Base-by-base conservation (phyloP, 1,140 invertebrate genomes). In the Fopius arisanus region DNA sequence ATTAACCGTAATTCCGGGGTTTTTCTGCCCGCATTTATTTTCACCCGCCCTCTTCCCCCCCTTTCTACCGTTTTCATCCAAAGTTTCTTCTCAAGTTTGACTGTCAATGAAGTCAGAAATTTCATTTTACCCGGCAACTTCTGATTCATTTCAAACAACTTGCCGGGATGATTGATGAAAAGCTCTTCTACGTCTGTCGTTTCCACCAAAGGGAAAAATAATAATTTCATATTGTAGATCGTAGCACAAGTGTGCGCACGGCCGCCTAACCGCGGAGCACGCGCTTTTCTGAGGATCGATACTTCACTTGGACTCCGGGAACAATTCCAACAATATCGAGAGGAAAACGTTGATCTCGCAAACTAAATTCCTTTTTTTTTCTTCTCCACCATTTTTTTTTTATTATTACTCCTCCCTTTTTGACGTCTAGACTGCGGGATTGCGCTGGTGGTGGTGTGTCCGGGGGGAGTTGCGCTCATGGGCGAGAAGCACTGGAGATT, bases 271-370 rank as follows among this genome's bases (percentile, higher is more conserved):
- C 54, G 54, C 54, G 54, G 54, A 59, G 54, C 54, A 59, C 54
- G 54, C 54, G 54, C 54, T 59, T 59, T 10, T 59, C 54, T 23
- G 54, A 59, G 54, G 54, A 59, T 59, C 54, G 54, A 59, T 59
- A 59, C 54, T 59, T 23, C 23, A 59, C 54, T 59, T 26, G 54
- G 54, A 59, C 54, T 28, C 23, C n/a, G n/a, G 23, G 54, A 59
- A 59, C 54, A 26, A 59, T 59, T 59, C 54, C 54, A 59, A 59
- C 54, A 59, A 59, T 59, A 59, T 59, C 23, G 54, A 59, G 54
- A 59, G 54, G 19, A 59, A 59, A 59, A 59, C 54, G 23, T 23
- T 59, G 54, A 26, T 59, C 54, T 28, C 23, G 10, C 54, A 26
- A 28, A 28, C 54, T 26, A 59, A 26, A 59, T 59, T 59, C 19